phyloP scores from a whole-genome alignment of 2,113 vertebrate genomes.

The Pionites leucogaster region DNA sequence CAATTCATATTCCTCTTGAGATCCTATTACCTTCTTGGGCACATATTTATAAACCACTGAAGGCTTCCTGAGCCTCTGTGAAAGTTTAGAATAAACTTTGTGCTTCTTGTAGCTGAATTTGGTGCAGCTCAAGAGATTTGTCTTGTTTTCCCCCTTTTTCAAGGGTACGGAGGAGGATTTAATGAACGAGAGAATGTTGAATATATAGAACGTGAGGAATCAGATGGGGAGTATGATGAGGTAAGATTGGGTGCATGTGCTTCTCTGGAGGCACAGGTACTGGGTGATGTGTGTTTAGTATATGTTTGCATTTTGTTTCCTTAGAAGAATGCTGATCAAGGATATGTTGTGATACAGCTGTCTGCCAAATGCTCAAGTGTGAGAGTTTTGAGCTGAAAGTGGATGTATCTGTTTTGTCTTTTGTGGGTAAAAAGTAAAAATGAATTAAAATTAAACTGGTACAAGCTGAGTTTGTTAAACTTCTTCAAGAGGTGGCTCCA shows the following conservation, averaged over 20 bases:
- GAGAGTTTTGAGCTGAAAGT: neutral
- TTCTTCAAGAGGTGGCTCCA: neutral
- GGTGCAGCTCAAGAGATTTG: neutral
- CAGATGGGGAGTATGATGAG: conserved; percentile 99
- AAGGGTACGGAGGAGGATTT: conserved; percentile 99
- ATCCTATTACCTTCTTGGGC: fast-evolving
- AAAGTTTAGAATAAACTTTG: neutral
- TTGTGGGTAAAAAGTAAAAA: neutral
- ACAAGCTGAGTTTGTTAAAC: fast-evolving
- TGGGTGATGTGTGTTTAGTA: too few species aligned
- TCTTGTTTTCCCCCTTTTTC: neutral
- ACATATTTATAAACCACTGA: neutral
- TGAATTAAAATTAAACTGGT: neutral
- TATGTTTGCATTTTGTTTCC: neutral
- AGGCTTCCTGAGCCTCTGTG: neutral
- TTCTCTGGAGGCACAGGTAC: fast-evolving
- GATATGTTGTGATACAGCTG: neutral
- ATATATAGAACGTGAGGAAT: conserved; percentile 97
- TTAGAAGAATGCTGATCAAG: too few species aligned
- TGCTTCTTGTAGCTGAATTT: neutral
- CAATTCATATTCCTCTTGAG: neutral
- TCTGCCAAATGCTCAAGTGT: neutral
- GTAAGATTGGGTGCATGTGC: conserved; percentile 42
- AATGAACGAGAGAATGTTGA: conserved; percentile 98
- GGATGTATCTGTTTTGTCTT: neutral